Base-by-base conservation (phyloP, 2,113 vertebrate species). In the Actenoides lindsayi region DNA sequence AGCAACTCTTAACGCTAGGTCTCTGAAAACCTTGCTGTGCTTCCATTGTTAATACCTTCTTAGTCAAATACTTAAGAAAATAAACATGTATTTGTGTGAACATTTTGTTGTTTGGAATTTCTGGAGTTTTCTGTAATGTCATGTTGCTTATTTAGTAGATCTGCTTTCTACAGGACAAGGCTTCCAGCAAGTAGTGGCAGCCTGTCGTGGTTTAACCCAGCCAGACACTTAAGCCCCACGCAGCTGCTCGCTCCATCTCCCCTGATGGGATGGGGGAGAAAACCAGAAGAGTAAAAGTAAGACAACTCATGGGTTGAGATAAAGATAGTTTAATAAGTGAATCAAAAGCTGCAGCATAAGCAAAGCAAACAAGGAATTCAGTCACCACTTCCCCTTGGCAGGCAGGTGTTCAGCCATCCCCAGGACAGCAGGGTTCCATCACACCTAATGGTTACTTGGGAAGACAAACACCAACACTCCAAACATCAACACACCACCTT, bases 391-490 rank as follows among this genome's bases (percentile, higher is more conserved):
- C 33, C 59, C 12, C 4, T 41, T 1, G 4, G 21, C 50, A 78
- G 81, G 54, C 20, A 63, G 74, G 35, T 68, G 63, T 12, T 92
- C n/a, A 27, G 65, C 54, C 37, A 73, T 14, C n/a, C 5, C 69
- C 44, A 53, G 60, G 30, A 33, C 3, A 70, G 46, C 87, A 30
- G 37, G 14, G 37, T 23, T 85, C 8, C 8, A 5, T 10, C 41
- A 33, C 0, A 1, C 0, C 0, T 27, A 13, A 13, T 0, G 1
- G 14, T 35, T 2, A 30, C n/a, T 30, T 44, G 37, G 46, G 62
- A 53, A 79, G 25, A 48, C 51, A 78, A 86, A 46, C 1, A 2
- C 4, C 28, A 25, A 76, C 9, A 1, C 41, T 62, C 15, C 1
- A 3, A 51, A 12, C 0, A 1, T 9, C 5, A 51, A 13, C 50